Percentiles rank a stretch among this genome's conserved stretches.
Conservation (phyloP, 2,797 vertebrate species). For the Lagocephalus sceleratus region DNA sequence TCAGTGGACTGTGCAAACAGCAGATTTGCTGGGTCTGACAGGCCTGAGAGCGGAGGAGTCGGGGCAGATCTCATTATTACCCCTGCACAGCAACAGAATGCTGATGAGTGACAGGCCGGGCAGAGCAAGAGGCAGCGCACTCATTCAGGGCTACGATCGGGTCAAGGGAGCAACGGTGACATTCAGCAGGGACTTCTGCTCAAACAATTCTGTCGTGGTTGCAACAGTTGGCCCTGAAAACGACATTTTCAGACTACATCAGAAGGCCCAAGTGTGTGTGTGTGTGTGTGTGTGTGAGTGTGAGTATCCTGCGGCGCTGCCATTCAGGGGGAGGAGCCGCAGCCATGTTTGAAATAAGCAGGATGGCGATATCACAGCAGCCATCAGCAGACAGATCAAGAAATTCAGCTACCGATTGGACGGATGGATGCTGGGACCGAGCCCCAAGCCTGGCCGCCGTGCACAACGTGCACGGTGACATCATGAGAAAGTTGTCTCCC, state of each 20-base stretch:
- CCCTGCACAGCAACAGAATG: constrained; percentile 37
- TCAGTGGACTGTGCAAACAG: constrained; percentile 64
- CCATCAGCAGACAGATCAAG: constrained; percentile 2
- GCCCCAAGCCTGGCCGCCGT: too few species aligned
- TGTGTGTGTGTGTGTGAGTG: too few species aligned
- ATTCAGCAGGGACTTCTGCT: constrained; percentile 36
- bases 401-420: constrained; percentile 1
- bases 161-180: constrained; percentile 22
- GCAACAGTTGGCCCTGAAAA: background rate
- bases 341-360: background rate
- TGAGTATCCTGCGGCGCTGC: background rate
- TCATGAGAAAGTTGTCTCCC: constrained; percentile 77
- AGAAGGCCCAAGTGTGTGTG: too few species aligned
- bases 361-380: background rate
- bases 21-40: constrained; percentile 50
- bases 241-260: background rate
- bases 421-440: constrained; percentile 2
- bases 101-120: constrained; percentile 49
- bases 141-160: constrained; percentile 47
- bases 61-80: constrained; percentile 37
- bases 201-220: constrained; percentile 5
- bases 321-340: background rate
- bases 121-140: constrained; percentile 36
- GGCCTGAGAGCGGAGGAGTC: constrained; percentile 50
- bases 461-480: constrained; percentile 60